Conservation (phyloP, 92 coral and sea anemone genomes). For the Heteractis magnifica region DNA sequence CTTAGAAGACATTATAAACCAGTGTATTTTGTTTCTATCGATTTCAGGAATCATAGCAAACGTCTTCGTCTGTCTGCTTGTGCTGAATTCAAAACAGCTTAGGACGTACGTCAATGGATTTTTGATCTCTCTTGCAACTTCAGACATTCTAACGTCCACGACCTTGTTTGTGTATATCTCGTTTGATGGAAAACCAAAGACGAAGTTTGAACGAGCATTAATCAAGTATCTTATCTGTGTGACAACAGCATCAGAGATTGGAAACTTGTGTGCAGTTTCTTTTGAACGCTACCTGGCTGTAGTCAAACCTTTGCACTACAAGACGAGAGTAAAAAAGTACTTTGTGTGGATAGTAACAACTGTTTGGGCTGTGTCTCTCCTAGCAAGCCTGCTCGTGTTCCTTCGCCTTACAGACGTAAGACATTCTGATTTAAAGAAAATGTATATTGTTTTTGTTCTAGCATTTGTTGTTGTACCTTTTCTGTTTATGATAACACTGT, state of each 20-base stretch:
- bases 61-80: constrained; percentile 8
- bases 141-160: constrained; percentile 16
- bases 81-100: constrained; percentile 11
- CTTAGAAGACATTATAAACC: neutral
- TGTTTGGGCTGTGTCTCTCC: constrained; percentile 3
- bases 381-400: neutral
- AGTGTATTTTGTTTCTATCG: neutral
- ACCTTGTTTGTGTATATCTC: neutral
- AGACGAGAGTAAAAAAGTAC: neutral
- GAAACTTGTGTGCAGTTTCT: constrained; percentile 25
- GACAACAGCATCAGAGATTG: constrained; percentile 27
- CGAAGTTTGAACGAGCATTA: neutral
- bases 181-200: neutral
- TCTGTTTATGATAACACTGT: constrained; percentile 31
- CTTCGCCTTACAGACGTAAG: neutral
- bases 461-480: constrained; percentile 24
- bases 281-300: constrained; percentile 33
- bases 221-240: neutral
- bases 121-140: constrained; percentile 21
- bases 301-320: constrained; percentile 37
- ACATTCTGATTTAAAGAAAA: neutral
- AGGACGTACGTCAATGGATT: constrained; percentile 27
- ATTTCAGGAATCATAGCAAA: constrained; percentile 21
- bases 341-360: neutral
- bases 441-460: neutral